Conservation (phyloP, 2,888 invertebrate genomes). For the Dryocosmus kuriphilus region DNA sequence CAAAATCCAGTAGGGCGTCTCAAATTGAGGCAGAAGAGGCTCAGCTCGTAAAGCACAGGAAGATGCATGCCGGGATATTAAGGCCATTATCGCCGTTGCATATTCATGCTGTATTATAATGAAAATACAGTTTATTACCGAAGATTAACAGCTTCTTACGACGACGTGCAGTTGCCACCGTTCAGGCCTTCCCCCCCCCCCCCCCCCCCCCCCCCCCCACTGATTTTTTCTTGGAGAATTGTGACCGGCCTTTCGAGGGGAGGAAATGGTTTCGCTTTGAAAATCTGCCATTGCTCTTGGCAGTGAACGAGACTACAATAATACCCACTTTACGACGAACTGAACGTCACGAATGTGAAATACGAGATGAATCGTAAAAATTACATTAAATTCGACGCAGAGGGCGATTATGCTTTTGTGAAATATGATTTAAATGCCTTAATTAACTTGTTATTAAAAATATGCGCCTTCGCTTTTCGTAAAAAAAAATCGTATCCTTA, state of each 20-base stretch:
- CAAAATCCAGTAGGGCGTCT: constrained; percentile 74
- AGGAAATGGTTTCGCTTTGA: constrained; percentile 14
- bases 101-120: constrained; percentile 78
- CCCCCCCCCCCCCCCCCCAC: neutral
- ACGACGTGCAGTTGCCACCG: constrained; percentile 70
- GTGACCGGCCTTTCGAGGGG: constrained; percentile 46
- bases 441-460: neutral
- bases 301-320: constrained; percentile 27
- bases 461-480: neutral
- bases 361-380: constrained; percentile 40
- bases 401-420: constrained; percentile 10
- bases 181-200: constrained; percentile 52
- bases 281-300: constrained; percentile 29
- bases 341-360: constrained; percentile 38
- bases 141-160: constrained; percentile 78
- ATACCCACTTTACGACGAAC: constrained; percentile 35
- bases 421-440: constrained; percentile 21
- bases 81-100: constrained; percentile 78
- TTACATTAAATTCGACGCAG: constrained; percentile 26
- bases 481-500: neutral
- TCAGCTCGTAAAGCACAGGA: constrained; percentile 77
- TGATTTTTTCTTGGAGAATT: constrained; percentile 32
- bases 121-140: constrained; percentile 78
- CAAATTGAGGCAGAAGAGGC: constrained; percentile 75
- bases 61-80: constrained; percentile 78